Conservation (phyloP, 2,113 vertebrate species). For the Clarias magur region DNA sequence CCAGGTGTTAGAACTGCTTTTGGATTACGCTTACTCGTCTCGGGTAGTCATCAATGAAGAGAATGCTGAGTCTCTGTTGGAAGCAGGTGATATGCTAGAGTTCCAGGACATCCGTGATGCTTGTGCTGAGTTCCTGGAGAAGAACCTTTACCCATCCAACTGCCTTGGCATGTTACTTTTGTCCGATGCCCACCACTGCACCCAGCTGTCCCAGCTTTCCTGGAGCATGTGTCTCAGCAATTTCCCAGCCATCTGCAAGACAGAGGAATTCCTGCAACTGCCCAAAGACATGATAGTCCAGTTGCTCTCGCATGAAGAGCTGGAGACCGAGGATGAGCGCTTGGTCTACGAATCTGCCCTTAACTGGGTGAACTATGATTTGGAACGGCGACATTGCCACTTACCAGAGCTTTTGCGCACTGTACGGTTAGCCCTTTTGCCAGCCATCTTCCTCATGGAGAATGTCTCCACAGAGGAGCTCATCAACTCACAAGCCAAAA, state of each 20-base stretch:
- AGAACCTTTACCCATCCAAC: conserved; percentile 80
- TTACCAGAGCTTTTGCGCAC: conserved; percentile 77
- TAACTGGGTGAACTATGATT: conserved; percentile 82
- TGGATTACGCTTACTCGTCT: conserved; percentile 82
- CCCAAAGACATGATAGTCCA: conserved; percentile 80
- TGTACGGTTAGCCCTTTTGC: conserved; percentile 77
- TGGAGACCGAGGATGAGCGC: conserved; percentile 81
- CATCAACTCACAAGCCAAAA: conserved; percentile 75
- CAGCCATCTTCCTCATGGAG: conserved; percentile 79
- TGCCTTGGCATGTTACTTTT: conserved; percentile 82
- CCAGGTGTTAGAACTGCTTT: conserved; percentile 77
- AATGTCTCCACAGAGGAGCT: conserved; percentile 78
- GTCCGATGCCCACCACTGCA: conserved; percentile 81
- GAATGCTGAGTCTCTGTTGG: conserved; percentile 80
- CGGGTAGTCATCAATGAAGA: conserved; percentile 83
- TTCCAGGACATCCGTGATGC: conserved; percentile 85
- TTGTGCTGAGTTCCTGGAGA: conserved; percentile 81
- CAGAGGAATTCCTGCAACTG: conserved; percentile 80
- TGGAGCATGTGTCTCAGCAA: conserved; percentile 83
- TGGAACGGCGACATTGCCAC: conserved; percentile 71
- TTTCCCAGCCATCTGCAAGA: conserved; percentile 80
- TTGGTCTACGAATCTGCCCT: conserved; percentile 81
- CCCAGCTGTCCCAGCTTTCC: conserved; percentile 79
- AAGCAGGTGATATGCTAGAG: conserved; percentile 84
- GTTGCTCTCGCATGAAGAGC: conserved; percentile 80